Conservation (phyloP, 1,140 invertebrate species). For the Cydia fagiglandana region DNA sequence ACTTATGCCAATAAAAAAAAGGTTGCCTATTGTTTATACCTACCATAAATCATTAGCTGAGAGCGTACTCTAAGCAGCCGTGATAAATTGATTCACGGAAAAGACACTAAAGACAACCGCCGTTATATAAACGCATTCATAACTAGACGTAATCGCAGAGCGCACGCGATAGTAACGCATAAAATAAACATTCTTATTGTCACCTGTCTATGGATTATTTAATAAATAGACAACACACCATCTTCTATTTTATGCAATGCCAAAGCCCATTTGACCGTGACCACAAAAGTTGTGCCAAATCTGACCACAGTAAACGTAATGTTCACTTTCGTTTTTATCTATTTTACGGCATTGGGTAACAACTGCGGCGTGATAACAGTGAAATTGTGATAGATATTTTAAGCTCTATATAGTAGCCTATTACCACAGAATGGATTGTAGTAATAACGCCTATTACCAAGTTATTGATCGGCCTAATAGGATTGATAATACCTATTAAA, state of each 20-base stretch:
- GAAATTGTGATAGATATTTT: constrained; percentile 25
- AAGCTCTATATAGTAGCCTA: neutral
- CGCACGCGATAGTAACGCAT: constrained; percentile 21
- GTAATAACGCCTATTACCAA: constrained; percentile 7
- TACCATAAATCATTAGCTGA: neutral
- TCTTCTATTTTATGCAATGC: constrained; percentile 42
- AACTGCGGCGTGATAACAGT: constrained; percentile 21
- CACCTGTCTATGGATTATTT: constrained; percentile 10
- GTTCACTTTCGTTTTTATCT: constrained; percentile 45
- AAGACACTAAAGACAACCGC: constrained; percentile 9
- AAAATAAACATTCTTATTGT: constrained; percentile 11
- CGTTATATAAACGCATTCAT: constrained; percentile 20
- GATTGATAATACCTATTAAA: neutral
- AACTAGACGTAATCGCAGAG: neutral
- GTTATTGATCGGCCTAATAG: neutral
- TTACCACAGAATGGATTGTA: neutral
- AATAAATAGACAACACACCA: constrained; percentile 21
- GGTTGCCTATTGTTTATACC: neutral
- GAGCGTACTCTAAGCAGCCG: neutral
- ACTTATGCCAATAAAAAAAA: neutral
- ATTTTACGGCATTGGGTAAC: constrained; percentile 43
- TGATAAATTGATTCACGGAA: constrained; percentile 26
- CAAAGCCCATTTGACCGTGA: constrained; percentile 59
- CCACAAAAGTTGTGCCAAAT: constrained; percentile 56
- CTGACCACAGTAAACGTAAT: constrained; percentile 41